phyloP scores from a whole-genome alignment of 2,797 vertebrate species.

The Malurus leucopterus region DNA sequence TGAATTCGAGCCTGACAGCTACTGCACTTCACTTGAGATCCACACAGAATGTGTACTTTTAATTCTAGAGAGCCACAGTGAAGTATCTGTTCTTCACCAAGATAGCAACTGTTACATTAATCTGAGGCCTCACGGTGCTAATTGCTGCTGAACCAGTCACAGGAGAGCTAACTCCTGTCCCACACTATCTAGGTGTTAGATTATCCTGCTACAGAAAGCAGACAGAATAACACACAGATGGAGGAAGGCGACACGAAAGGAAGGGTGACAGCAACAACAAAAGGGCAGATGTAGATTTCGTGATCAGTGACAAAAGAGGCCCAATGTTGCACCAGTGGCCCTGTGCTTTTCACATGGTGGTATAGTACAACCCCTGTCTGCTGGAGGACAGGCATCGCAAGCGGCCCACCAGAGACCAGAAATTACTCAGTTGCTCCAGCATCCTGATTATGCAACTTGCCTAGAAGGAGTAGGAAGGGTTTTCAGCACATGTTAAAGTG shows the following conservation, averaged over 20 bases:
- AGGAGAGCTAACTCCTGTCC: not conserved
- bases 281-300: not conserved
- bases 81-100: not conserved
- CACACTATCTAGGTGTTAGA: not conserved
- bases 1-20: not conserved
- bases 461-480: not conserved
- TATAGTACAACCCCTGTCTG: not conserved
- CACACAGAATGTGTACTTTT: not conserved
- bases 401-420: not conserved
- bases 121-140: not conserved
- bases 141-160: not conserved
- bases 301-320: not conserved
- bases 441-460: not conserved
- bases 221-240: not conserved
- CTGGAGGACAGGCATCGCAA: not conserved
- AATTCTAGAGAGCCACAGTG: not conserved
- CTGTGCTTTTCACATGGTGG: not conserved
- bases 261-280: not conserved
- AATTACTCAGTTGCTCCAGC: not conserved
- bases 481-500: not conserved
- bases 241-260: not conserved
- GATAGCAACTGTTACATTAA: not conserved
- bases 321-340: not conserved
- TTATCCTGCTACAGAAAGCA: not conserved
- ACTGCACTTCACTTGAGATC: not conserved